These are phyloP conservation scores for Porites cylindrica DNA, from an alignment of 92 coral and sea anemone genomes.

Conservation along the genomic window DNA sequence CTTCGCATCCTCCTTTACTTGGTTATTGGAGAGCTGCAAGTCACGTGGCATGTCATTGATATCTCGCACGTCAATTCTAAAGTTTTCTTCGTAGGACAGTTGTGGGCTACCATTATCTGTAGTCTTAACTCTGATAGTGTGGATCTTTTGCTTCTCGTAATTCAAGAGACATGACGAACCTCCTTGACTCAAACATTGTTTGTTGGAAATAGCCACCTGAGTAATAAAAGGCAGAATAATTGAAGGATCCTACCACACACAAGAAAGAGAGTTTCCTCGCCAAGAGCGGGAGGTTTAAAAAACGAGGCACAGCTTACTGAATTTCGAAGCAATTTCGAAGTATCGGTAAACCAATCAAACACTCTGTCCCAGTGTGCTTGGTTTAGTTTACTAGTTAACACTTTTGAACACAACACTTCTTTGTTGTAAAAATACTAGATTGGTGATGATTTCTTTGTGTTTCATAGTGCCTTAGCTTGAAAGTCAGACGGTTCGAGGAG, in stretches of 20 bases:
- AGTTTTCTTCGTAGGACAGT: slow-evolving; percentile 54
- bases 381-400: too few relatives aligned
- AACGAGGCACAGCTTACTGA: too few relatives aligned
- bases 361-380: too few relatives aligned
- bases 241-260: neutral
- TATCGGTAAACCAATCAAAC: too few relatives aligned
- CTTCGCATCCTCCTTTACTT: slow-evolving; percentile 83
- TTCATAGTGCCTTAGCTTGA: too few relatives aligned
- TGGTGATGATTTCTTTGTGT: too few relatives aligned
- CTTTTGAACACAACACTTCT: too few relatives aligned
- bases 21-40: slow-evolving; percentile 77
- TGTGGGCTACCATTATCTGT: slow-evolving; percentile 88
- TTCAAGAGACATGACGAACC: slow-evolving; percentile 84
- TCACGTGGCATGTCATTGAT: slow-evolving; percentile 93
- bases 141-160: slow-evolving; percentile 73
- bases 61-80: slow-evolving; percentile 76
- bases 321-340: too few relatives aligned
- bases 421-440: too few relatives aligned
- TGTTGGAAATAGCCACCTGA: slow-evolving; percentile 84
- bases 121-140: slow-evolving; percentile 70
- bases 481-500: too few relatives aligned
- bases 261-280: too few relatives aligned
- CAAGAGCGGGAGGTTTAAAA: too few relatives aligned
- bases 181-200: slow-evolving; percentile 81
- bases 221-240: neutral